phyloP scores from a whole-genome alignment of 2,888 invertebrate species.

The Eupithecia inturbata region DNA sequence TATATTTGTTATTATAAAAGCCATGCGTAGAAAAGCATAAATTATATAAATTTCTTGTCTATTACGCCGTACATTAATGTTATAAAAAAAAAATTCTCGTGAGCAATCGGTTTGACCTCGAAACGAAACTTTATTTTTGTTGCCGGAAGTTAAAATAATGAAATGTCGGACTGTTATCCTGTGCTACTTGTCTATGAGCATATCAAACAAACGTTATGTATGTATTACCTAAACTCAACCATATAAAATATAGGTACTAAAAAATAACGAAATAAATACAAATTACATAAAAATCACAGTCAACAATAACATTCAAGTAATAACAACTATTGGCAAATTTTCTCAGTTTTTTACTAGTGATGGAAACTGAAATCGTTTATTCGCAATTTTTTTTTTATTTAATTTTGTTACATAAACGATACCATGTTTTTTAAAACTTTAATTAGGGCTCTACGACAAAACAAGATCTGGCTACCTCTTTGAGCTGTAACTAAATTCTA shows the following conservation, averaged over 20 bases:
- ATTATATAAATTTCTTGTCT: not conserved
- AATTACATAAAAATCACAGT: no score
- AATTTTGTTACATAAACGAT: no score
- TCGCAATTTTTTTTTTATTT: no score
- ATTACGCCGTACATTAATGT: not conserved
- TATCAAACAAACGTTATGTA: not conserved
- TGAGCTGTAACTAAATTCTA: no score
- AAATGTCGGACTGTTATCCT: not conserved
- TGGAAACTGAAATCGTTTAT: no score
- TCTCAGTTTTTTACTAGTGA: no score
- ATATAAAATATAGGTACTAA: not conserved
- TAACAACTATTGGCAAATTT: no score
- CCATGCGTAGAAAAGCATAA: not conserved
- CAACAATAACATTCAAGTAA: no score
- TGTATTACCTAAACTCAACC: not conserved
- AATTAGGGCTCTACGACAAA: no score
- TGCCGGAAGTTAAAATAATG: slow-evolving; percentile 1
- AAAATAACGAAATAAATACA: no score
- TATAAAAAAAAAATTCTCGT: not conserved
- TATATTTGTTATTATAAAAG: not conserved
- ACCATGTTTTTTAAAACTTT: no score
- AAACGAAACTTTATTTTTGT: slow-evolving; percentile 2
- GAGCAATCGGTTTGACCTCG: slow-evolving; percentile 10
- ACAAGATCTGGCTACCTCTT: no score
- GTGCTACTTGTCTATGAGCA: not conserved